phyloP scores from a whole-genome alignment of 2,113 vertebrate genomes.

The Octodon degus region DNA sequence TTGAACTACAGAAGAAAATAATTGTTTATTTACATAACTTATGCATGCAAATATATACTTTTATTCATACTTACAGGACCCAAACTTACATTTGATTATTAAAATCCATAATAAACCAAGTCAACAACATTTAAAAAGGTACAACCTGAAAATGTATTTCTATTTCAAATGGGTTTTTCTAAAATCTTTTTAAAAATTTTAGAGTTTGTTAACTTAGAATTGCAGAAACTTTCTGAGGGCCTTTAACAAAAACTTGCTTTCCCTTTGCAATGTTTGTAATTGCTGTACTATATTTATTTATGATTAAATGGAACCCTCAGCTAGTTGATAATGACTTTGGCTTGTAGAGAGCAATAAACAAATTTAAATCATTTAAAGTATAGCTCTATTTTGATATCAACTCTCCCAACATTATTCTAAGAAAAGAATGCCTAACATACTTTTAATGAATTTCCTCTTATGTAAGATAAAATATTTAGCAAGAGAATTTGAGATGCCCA shows the following conservation, averaged over 20 bases:
- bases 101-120: not conserved
- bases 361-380: constrained; percentile 78
- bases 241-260: constrained; percentile 77
- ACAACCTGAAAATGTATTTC: constrained; percentile 70
- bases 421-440: constrained; percentile 71
- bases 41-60: not conserved
- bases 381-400: constrained; percentile 59
- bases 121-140: constrained; percentile 74
- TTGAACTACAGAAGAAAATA: constrained; percentile 7
- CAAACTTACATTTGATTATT: not conserved
- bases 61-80: constrained; percentile 7
- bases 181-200: constrained; percentile 75
- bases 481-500: constrained; percentile 67
- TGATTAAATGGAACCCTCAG: constrained; percentile 63
- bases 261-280: constrained; percentile 79
- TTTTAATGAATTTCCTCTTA: constrained; percentile 78
- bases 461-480: constrained; percentile 81
- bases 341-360: constrained; percentile 69
- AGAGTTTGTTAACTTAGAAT: constrained; percentile 81
- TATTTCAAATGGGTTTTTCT: constrained; percentile 78
- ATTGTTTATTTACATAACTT: constrained; percentile 18
- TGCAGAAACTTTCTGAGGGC: constrained; percentile 68
- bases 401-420: constrained; percentile 67
- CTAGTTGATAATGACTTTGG: constrained; percentile 71
- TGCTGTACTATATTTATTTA: constrained; percentile 74